Base-by-base conservation (phyloP, 2,888 invertebrate genomes). In the Drosophila silvestris region DNA sequence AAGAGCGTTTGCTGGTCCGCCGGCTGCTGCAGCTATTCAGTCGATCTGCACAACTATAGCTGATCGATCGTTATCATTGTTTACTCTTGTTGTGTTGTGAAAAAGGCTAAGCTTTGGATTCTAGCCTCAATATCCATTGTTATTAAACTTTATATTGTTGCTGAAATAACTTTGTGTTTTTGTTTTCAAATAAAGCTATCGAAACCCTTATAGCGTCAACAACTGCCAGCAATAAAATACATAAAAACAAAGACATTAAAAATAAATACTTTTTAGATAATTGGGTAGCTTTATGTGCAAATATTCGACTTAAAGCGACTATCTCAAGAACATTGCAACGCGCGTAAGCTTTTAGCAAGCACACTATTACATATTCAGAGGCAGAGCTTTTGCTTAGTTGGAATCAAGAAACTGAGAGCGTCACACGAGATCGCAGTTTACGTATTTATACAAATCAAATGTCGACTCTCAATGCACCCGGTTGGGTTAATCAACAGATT, bases 401-500 rank as follows among this genome's bases (percentile, higher is more conserved):
- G 30, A 50, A 22, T 50, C 19, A 26, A n/a, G n/a, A 51, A 47
- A 30, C 58, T 51, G 58, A 19, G 39, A 33, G 47, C 50, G 35
- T 30, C 50, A 59, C 35, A 68, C 76, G 28, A 16, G 26, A 66
- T 37, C 28, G 33, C 47, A 66, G 44, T 5, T 7, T 12, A n/a
- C 1, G 5, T 19, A 57, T 51, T 19, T 9, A 10, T 9, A 14
- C 19, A 51, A 14, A 9, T 19, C 28, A 51, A 64, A 79, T 79
- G 79, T 59, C 81, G 51, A 37, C 35, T 22, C 59, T 57, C 63
- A 62, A 56, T n/a, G 66, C 64, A 10, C 91, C 91, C 14, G 26
- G 70, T 5, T 92, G 92, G 91, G 73, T 92, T 5, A 81, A 83
- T 47, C 61, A 75, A 26, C 59, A 85, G 26, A 75, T 83, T 7